Percentiles rank a stretch among this genome's conserved stretches.
phyloP scores from a whole-genome alignment of 64 coral and sea anemone genomes.

The Catalaphyllia jardinei region DNA sequence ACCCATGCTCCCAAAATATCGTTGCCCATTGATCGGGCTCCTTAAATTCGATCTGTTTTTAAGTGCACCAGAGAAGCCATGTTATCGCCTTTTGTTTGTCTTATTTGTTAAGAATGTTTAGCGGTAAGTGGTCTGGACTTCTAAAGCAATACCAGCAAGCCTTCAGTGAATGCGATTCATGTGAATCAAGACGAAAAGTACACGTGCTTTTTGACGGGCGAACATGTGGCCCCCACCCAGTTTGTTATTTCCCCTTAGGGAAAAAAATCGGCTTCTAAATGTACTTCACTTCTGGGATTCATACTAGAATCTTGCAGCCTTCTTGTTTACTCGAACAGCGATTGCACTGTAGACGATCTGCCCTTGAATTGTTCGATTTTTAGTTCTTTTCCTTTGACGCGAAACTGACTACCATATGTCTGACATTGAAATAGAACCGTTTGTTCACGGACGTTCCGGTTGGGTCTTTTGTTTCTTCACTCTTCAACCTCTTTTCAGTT shows the following conservation, averaged over 20 bases:
- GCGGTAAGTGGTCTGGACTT: constrained; percentile 26
- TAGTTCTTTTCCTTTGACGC: not conserved
- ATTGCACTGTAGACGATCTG: not conserved
- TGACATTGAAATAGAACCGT: not conserved
- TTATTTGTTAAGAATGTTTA: not conserved
- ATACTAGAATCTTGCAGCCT: not conserved
- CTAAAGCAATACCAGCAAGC: constrained; percentile 10
- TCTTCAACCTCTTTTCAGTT: not conserved
- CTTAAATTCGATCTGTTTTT: not conserved
- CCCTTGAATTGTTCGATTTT: not conserved
- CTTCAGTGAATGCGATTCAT: not conserved
- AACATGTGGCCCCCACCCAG: constrained; percentile 9
- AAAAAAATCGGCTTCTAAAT: not conserved
- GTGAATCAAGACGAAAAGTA: constrained; percentile 9
- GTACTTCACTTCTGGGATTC: not conserved
- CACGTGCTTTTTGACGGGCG: constrained; percentile 19
- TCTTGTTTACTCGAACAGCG: not conserved
- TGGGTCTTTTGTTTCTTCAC: not conserved
- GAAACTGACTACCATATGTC: not conserved
- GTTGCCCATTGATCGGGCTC: not conserved
- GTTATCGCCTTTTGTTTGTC: not conserved
- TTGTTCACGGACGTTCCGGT: constrained; percentile 15
- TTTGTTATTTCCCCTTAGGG: not conserved
- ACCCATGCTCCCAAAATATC: not conserved
- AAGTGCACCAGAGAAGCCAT: not conserved